These are phyloP conservation scores for Eulemur coronatus DNA, from an alignment of 2,797 vertebrate species.

Conservation along the genomic window DNA sequence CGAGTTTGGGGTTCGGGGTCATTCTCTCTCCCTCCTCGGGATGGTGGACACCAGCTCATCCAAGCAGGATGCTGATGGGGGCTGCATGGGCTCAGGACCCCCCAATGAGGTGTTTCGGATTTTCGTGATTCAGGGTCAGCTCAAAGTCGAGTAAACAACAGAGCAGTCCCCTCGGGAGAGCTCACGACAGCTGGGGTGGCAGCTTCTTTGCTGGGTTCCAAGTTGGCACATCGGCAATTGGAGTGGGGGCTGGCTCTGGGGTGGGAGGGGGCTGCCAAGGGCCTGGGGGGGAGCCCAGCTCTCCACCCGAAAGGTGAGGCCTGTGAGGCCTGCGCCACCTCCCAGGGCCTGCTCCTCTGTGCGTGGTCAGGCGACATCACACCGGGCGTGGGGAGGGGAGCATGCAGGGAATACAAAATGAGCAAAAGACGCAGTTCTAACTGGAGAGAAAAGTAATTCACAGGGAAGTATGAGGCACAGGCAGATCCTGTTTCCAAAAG, in stretches of 20 bases:
- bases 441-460: background rate
- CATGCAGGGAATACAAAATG: background rate
- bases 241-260: background rate
- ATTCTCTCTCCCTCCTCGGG: background rate
- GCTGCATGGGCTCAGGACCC: background rate
- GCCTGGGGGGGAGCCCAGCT: background rate
- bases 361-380: rapidly evolving
- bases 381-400: background rate
- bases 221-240: rapidly evolving
- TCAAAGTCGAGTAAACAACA: background rate
- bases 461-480: background rate
- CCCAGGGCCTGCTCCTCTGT: rapidly evolving
- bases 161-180: background rate
- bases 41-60: background rate
- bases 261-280: background rate
- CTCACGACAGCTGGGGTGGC: rapidly evolving
- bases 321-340: background rate
- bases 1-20: too few species aligned
- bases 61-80: background rate
- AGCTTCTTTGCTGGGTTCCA: rapidly evolving
- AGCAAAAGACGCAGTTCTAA: too few species aligned
- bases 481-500: background rate
- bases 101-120: too few species aligned
- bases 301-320: rapidly evolving
- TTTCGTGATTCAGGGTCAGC: background rate